phyloP scores from a whole-genome alignment of 2,888 invertebrate genomes.

The Eristalis intricaria region DNA sequence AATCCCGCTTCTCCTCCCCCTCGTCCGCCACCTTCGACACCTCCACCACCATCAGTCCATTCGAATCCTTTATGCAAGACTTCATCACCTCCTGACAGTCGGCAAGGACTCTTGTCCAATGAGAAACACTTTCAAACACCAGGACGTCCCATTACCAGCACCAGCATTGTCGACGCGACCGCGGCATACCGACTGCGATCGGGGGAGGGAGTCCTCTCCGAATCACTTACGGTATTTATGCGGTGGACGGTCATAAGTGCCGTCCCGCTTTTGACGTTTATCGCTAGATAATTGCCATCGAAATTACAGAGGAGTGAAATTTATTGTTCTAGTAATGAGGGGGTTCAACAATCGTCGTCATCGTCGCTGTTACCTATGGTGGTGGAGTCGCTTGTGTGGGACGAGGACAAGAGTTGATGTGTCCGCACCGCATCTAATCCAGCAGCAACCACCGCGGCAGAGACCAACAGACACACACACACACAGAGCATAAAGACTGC shows the following conservation, averaged over 20 bases:
- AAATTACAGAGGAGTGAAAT: conserved; percentile 77
- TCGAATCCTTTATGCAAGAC: background rate
- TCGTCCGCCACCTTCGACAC: background rate
- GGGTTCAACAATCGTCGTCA: conserved; percentile 64
- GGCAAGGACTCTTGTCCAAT: background rate
- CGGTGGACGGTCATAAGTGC: conserved; percentile 56
- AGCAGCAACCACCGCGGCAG: conserved; percentile 8
- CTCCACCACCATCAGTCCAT: background rate
- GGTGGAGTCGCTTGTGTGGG: background rate
- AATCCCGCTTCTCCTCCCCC: background rate
- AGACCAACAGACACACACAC: conserved; percentile 18
- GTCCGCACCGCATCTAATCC: background rate
- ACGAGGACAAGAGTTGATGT: background rate
- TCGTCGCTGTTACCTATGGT: conserved; percentile 25
- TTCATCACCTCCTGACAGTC: background rate
- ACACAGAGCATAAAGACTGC: conserved; percentile 4
- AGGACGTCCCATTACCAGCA: background rate
- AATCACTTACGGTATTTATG: conserved; percentile 64
- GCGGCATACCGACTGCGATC: background rate
- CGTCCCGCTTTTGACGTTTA: conserved; percentile 77
- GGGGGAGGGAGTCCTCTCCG: conserved; percentile 48
- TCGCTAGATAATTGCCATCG: conserved; percentile 78
- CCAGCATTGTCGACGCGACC: no score
- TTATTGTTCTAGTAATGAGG: conserved; percentile 75
- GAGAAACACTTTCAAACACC: background rate